Conservation (phyloP, 2,888 invertebrate species). For the Habroteleia sp. region DNA sequence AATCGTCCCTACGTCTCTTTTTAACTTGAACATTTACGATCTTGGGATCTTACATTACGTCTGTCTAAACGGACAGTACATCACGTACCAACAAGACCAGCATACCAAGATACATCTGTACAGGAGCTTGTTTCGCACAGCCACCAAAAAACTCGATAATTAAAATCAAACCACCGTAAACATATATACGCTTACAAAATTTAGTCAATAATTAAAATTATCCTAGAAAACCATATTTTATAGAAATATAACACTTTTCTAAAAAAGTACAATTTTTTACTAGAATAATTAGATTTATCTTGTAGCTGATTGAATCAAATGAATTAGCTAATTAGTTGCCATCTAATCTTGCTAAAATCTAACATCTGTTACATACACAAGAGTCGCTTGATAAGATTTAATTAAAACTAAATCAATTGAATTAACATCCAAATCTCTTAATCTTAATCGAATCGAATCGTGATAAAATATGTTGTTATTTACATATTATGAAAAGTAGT, state of each 20-base stretch:
- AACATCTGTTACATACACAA: conserved; percentile 3
- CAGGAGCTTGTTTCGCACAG: conserved; percentile 28
- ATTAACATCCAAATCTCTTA: neutral
- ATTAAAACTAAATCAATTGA: conserved; percentile 15
- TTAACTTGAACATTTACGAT: conserved; percentile 65
- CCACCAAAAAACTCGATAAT: conserved; percentile 48
- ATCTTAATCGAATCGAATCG: conserved; percentile 2
- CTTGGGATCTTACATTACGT: conserved; percentile 63
- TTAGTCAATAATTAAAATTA: no score
- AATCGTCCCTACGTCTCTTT: conserved; percentile 74
- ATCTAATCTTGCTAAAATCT: conserved; percentile 21
- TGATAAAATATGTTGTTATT: conserved; percentile 1
- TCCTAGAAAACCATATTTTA: no score
- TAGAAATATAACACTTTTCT: no score
- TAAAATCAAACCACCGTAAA: no score
- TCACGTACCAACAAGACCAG: conserved; percentile 60
- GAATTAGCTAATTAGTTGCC: conserved; percentile 29
- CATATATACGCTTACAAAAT: no score
- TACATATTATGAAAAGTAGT: no score
- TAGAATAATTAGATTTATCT: conserved; percentile 11
- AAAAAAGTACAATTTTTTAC: no score
- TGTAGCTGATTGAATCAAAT: neutral
- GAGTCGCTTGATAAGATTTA: conserved; percentile 1
- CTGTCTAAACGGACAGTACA: conserved; percentile 65
- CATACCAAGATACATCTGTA: conserved; percentile 62